These are phyloP conservation scores for Campylomormyrus numenius DNA, from an alignment of 2,113 vertebrate species.

Conservation along the genomic window DNA sequence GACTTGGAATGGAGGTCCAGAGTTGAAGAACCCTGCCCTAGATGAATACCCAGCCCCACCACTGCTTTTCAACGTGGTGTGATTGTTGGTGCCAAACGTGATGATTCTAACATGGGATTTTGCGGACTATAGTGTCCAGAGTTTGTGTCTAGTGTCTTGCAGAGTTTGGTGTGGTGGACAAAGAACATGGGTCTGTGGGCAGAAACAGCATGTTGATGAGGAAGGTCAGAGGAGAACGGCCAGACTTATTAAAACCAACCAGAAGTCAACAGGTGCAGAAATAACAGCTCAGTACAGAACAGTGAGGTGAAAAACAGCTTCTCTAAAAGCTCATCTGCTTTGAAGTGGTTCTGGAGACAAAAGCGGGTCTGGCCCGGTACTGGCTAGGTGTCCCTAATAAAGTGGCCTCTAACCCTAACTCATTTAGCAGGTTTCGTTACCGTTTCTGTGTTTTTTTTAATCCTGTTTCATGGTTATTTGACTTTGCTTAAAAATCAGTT, in stretches of 20 bases:
- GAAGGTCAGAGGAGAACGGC: background rate
- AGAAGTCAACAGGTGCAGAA: background rate
- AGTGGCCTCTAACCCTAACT: background rate
- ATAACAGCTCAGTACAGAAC: background rate
- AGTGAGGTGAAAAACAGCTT: background rate
- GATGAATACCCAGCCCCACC: too few species aligned
- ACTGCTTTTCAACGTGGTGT: background rate
- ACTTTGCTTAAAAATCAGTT: background rate
- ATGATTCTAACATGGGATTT: background rate
- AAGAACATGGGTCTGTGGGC: background rate
- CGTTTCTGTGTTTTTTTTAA: background rate
- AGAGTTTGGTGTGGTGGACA: background rate
- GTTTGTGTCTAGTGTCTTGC: background rate
- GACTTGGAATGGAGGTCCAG: too few species aligned
- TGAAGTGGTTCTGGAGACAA: background rate
- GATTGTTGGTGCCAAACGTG: background rate
- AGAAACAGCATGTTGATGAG: background rate
- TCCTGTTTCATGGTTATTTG: background rate
- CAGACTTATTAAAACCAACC: background rate
- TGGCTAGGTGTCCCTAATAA: background rate
- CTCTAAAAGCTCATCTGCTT: background rate
- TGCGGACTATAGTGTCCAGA: background rate
- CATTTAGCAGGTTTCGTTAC: background rate
- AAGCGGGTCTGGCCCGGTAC: background rate
- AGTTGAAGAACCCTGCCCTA: background rate